Base-by-base conservation (phyloP, 1,140 invertebrate species). In the Bombus soroeensis region DNA sequence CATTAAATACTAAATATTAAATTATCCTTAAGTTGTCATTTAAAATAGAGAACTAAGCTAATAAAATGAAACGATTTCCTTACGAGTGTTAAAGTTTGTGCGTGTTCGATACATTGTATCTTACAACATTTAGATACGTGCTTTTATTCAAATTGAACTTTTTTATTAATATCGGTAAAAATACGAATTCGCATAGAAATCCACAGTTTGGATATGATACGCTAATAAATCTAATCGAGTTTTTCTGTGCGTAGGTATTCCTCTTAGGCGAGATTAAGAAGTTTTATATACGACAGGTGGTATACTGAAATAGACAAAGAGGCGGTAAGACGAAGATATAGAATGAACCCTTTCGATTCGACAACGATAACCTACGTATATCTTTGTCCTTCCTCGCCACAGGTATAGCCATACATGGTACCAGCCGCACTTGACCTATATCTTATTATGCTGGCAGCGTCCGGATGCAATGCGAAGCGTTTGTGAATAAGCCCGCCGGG, bases 371-470 rank as follows among this genome's bases (percentile, higher is more conserved):
- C 68, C 82, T 89, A 81, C 77, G 64, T 81, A 81, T 84, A 71
- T 86, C 82, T 83, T 92, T 82, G 81, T 88, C 88, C 90, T 91
- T 91, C 87, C 88, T 79, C 87, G 76, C 76, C 34, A 32, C 83
- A 72, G 74, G 88, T 88, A 89, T 91, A 78, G 74, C 92, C 92
- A 93, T 94, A 93, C 92, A 93, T 90, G 93, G 93, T 91, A 94
- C 93, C 92, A 87, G 93, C 93, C 94, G 94, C 93, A 94, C 94
- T 94, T 94, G 94, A 95, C 94, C 94, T 90, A 95, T 95, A 94
- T 94, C 91, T 94, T 95, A 93, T 94, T 94, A 95, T 95, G 93
- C 94, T 93, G 87, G 88, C 87, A 91, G 92, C 93, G 94, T 95
- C 93, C 93, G 93, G 92, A 94, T 94, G 91, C 92, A 90, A 93